These are phyloP conservation scores for Propithecus coquereli DNA, from an alignment of 2,113 vertebrate species.

Conservation along the genomic window DNA sequence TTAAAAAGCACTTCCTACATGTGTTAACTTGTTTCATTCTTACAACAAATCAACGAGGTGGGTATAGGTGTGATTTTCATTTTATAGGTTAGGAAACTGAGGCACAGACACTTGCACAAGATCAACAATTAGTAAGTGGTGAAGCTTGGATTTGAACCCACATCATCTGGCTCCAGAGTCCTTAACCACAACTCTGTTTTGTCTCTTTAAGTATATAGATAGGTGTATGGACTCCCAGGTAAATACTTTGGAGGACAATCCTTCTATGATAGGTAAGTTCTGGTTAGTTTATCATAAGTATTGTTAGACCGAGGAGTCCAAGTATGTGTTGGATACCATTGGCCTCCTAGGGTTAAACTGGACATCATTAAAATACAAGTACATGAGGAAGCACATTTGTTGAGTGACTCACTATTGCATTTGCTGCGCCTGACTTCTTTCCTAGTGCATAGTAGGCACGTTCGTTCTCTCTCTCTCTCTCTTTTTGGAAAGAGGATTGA, in stretches of 20 bases:
- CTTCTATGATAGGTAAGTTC: accelerated
- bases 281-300: background rate
- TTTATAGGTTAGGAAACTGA: background rate
- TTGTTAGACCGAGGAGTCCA: background rate
- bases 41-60: background rate
- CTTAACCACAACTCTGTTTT: background rate
- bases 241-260: background rate
- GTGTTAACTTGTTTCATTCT: background rate
- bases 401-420: background rate
- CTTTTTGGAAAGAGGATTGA: background rate
- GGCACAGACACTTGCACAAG: background rate
- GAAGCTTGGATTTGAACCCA: background rate
- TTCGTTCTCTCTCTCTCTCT: background rate
- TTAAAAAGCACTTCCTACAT: background rate
- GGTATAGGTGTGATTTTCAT: background rate
- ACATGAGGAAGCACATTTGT: accelerated
- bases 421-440: background rate
- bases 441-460: background rate
- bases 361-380: background rate
- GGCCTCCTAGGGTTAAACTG: background rate
- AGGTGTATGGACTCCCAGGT: background rate
- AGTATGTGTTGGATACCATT: no score
- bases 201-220: background rate
- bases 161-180: background rate
- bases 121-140: background rate